These are phyloP conservation scores for Drosophila gaucha DNA, from an alignment of 2,888 invertebrate species.

Conservation along the genomic window DNA sequence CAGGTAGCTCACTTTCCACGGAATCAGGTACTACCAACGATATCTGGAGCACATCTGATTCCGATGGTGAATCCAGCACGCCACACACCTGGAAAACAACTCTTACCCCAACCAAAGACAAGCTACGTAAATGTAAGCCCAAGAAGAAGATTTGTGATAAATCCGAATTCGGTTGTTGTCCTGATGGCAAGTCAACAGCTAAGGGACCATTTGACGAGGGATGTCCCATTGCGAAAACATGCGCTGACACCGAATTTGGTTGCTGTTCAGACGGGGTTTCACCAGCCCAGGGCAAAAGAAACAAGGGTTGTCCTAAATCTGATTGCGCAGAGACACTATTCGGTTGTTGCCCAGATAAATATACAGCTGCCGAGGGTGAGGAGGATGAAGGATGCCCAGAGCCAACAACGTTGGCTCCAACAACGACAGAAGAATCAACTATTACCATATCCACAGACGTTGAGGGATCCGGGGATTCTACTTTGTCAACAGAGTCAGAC, in stretches of 20 bases:
- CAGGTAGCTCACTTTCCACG: conserved; percentile 63
- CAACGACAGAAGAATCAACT: conserved; percentile 57
- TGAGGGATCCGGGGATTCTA: conserved; percentile 58
- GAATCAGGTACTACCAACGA: conserved; percentile 78
- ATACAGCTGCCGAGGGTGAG: conserved; percentile 91
- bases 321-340: conserved; percentile 92
- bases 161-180: conserved; percentile 93
- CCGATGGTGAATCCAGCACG: conserved; percentile 85
- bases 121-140: conserved; percentile 87
- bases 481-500: conserved; percentile 41
- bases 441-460: conserved; percentile 52
- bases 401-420: conserved; percentile 85
- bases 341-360: conserved; percentile 94
- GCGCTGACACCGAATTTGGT: conserved; percentile 90
- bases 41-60: conserved; percentile 83
- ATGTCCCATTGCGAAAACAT: conserved; percentile 90
- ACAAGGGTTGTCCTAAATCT: conserved; percentile 91
- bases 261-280: conserved; percentile 94
- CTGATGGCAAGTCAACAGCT: conserved; percentile 91
- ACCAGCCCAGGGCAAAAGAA: conserved; percentile 89
- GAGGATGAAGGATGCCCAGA: conserved; percentile 91
- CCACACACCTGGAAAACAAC: conserved; percentile 86
- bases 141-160: conserved; percentile 86
- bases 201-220: conserved; percentile 93
- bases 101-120: conserved; percentile 85